Base-by-base conservation (phyloP, 2,888 invertebrate genomes). In the Noctua janthe region DNA sequence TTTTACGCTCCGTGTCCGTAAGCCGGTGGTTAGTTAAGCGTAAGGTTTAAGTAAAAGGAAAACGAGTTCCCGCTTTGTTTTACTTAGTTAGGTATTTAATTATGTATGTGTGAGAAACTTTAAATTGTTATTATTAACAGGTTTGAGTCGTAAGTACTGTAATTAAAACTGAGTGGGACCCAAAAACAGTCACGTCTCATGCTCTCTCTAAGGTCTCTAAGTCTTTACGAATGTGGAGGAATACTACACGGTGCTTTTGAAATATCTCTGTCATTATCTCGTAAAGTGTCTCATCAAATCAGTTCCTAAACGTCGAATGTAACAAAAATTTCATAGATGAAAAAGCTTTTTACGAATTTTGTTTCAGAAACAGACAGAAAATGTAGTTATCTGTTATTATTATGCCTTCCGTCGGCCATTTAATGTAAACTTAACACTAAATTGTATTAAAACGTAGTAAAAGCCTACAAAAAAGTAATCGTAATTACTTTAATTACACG, bases 1-100 rank as follows among this genome's bases (percentile, higher is more conserved):
- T 93, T 92, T 92, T 87, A 89, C 84, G 84, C 87, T 79, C 86
- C 56, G 74, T 82, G 82, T 69, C 72, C 76, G 83, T 83, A 71
- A 72, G 74, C 69, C 74, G 35, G 76, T 70, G 70, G 83, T 80
- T 88, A 86, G 86, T 89, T 90, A 84, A 74, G 81, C 77, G 67
- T 74, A 73, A 83, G 76, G 76, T 83, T 76, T 78, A 89, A 87
- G 82, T 82, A 86, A 86, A 84, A 81, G 83, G 84, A 79, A 87
- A 87, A 90, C 80, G 71, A 84, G 84, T 82, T 84, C 71, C 56
- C 78, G 49, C 81, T 84, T 86, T 88, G 81, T 84, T 81, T 71
- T 64, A 72, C 74, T 84, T 74, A 69, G 64, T 82, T 75, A 66
- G 47, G 78, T 75, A 72, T 83, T 75, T 85, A 74, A 85, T 80